phyloP scores from a whole-genome alignment of 2,113 vertebrate species.

The Chauna torquata region DNA sequence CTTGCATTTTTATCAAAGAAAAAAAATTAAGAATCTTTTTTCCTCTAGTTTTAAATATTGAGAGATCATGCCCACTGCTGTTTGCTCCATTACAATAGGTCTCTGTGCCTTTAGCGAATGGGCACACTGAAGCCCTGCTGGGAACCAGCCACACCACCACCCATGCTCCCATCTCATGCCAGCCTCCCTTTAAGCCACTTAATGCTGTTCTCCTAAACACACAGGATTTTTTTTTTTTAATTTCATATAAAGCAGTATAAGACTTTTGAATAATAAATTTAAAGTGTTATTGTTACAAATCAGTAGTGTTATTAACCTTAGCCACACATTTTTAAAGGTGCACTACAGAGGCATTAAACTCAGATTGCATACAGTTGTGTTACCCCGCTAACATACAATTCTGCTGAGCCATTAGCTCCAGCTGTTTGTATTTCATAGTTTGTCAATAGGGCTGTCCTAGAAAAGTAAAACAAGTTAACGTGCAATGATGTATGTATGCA shows the following conservation, averaged over 20 bases:
- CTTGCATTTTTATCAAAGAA: background rate
- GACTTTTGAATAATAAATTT: background rate
- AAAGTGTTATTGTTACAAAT: background rate
- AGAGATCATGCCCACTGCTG: background rate
- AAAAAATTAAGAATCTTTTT: background rate
- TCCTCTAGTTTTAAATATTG: background rate
- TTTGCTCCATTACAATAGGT: background rate
- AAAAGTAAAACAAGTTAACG: background rate
- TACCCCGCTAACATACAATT: background rate
- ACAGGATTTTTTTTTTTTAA: background rate
- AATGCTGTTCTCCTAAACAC: background rate
- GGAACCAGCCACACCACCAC: background rate
- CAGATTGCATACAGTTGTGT: background rate
- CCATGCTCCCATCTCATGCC: background rate
- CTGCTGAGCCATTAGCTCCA: background rate
- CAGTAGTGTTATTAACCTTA: background rate
- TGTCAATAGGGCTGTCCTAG: background rate
- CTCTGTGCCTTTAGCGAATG: background rate
- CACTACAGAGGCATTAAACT: background rate
- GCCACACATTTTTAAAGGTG: background rate
- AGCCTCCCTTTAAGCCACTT: accelerated
- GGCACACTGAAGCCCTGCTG: background rate
- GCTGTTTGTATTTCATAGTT: background rate
- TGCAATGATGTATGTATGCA: background rate
- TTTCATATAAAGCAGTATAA: background rate